Conservation (phyloP, 35 echinoderm and acorn worm species). For the Diadema setosum region DNA sequence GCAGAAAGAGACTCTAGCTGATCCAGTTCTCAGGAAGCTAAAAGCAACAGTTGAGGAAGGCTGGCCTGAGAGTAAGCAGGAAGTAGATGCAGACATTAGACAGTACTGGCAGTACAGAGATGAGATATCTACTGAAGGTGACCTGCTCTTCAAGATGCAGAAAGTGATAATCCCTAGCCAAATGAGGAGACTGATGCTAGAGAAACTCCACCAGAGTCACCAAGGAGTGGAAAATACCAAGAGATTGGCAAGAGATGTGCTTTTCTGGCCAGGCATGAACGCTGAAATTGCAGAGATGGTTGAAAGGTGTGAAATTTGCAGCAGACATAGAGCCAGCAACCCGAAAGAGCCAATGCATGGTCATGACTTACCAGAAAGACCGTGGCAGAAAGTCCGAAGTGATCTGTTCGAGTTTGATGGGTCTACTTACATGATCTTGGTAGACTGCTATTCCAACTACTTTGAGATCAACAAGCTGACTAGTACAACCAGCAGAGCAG, state of each 20-base stretch:
- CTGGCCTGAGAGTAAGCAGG: not conserved
- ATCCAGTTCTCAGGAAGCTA: not conserved
- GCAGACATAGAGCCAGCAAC: too few species aligned
- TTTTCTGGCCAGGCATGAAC: too few species aligned
- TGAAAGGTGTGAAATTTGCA: constrained; percentile 32
- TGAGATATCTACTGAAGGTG: not conserved
- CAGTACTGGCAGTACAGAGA: constrained; percentile 1
- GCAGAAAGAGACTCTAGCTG: constrained; percentile 4
- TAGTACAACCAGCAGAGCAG: not conserved
- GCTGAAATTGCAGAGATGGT: too few species aligned
- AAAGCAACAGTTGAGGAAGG: not conserved
- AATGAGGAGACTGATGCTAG: not conserved
- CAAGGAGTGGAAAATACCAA: constrained; percentile 58
- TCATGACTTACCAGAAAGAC: constrained; percentile 12
- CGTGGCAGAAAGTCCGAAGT: constrained; percentile 37
- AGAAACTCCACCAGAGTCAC: constrained; percentile 52
- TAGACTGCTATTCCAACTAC: constrained; percentile 65
- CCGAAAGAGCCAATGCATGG: constrained; percentile 22
- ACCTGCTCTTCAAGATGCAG: constrained; percentile 14
- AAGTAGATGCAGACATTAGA: not conserved
- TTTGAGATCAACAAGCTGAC: constrained; percentile 30
- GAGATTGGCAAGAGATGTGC: constrained; percentile 31
- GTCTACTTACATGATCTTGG: too few species aligned
- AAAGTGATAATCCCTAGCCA: not conserved
- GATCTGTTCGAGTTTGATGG: constrained; percentile 43